Base-by-base conservation (phyloP, 2,797 vertebrate species). In the Mormyrus proboscirostris region DNA sequence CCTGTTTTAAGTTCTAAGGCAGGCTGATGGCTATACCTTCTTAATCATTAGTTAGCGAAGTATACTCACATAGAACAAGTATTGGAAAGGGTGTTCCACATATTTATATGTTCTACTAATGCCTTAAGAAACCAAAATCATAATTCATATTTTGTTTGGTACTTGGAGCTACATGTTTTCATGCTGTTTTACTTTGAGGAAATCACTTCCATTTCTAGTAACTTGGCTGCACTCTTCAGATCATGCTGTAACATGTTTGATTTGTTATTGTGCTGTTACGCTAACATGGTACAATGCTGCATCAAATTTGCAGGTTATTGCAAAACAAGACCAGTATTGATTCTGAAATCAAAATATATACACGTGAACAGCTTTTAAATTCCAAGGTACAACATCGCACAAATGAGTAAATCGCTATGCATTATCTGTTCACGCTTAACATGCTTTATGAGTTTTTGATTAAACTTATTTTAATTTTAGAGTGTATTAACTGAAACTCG, bases 331-430 rank as follows among this genome's bases (percentile, higher is more conserved):
- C 9, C 47, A 29, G 47, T 50, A 51, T 33, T 25, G 44, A 86
- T 53, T 86, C 49, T 86, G 49, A 55, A 85, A 85, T 85, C 47
- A 51, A 51, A 86, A 41, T 79, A 79, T 47, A 79, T 79, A n/a
- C 5, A 29, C 19, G 7, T 8, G 16, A 79, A 5, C 38, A 79
- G 16, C 29, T 53, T 33, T 55, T 8, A 57, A 38, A 86, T 16
- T 19, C 10, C 25, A 38, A 38, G 4, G 65, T 19, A 83, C 76
- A 50, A 22, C 82, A 50, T 84, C n/a, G 2, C 47, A n/a, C 47
- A 51, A 84, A 84, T 2, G 1, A 84, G 22, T 4, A 49, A 49
- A 50, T 84, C 16, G 22, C 10, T 29, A 84, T 12, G 22, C 82
- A 14, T 84, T 49, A 84, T 51, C 41, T 79, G 41, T 47, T 79